Evolutionary conservation across 2,797 vertebrate species (phyloP).

Genomic region (Leptodactylus fallax): DNA sequence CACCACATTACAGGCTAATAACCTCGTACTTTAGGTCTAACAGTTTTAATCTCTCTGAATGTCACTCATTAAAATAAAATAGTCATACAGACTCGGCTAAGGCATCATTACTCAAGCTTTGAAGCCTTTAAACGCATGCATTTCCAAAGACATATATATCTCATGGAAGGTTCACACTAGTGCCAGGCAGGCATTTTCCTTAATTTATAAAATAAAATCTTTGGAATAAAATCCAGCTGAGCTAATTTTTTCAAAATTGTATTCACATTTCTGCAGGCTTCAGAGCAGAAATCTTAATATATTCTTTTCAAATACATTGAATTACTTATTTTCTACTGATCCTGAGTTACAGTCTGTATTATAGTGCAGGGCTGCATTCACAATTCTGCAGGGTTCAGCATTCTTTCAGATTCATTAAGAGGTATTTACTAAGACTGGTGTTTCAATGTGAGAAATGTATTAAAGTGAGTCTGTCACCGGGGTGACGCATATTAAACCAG

Average conservation of each 20-base stretch:
- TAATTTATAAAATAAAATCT: no score
- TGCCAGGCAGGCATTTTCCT: no score
- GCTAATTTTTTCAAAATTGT: no score
- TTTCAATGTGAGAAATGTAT: no score
- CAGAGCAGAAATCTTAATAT: background rate
- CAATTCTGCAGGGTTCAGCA: no score
- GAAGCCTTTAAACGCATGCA: background rate
- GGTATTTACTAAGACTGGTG: no score
- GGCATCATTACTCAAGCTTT: background rate
- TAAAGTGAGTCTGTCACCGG: no score
- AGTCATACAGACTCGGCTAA: background rate
- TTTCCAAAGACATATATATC: background rate
- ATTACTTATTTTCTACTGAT: background rate
- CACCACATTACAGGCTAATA: slow-evolving; percentile 21
- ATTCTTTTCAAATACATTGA: background rate
- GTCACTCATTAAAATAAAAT: slow-evolving; percentile 5
- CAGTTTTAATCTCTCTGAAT: slow-evolving; percentile 20
- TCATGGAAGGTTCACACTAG: background rate
- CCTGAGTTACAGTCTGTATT: background rate
- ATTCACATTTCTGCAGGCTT: background rate
- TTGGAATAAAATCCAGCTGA: no score
- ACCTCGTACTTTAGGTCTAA: slow-evolving; percentile 7
- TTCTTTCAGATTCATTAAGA: no score
- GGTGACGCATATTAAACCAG: no score
- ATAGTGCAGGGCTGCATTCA: background rate